These are phyloP conservation scores for Ceratina japonica DNA, from an alignment of 1,140 invertebrate genomes.

Conservation along the genomic window DNA sequence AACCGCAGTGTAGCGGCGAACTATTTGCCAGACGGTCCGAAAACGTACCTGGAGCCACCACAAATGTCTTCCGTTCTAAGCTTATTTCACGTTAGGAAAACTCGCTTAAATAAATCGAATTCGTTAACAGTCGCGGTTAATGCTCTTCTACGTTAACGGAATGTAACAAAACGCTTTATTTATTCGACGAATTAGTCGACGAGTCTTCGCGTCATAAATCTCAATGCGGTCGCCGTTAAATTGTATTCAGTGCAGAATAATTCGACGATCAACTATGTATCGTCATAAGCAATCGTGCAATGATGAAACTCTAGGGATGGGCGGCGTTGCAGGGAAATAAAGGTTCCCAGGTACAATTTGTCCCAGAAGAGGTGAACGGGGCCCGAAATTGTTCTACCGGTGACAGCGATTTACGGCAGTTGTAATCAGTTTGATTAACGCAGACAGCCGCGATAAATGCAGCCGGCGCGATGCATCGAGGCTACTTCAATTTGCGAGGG, in stretches of 20 bases:
- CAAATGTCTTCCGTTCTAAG: constrained; percentile 17
- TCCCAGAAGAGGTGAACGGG: constrained; percentile 47
- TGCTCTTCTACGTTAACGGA: no score
- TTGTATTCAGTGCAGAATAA: no score
- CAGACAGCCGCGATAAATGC: constrained; percentile 51
- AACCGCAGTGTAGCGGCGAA: constrained; percentile 17
- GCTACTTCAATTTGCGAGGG: constrained; percentile 43
- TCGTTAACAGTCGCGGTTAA: neutral
- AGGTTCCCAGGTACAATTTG: constrained; percentile 45
- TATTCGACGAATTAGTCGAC: no score
- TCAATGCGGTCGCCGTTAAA: no score
- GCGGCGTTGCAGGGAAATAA: constrained; percentile 34
- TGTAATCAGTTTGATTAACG: constrained; percentile 52
- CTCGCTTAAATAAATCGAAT: constrained; percentile 1
- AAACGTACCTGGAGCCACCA: constrained; percentile 4
- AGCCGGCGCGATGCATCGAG: constrained; percentile 34
- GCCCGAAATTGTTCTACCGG: constrained; percentile 42
- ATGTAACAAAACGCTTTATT: no score
- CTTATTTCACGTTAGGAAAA: constrained; percentile 26
- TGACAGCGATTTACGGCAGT: constrained; percentile 45
- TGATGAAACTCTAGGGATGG: no score
- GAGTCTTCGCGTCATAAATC: no score
- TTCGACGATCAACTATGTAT: no score
- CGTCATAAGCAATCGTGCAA: no score
- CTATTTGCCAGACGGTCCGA: constrained; percentile 6